Conservation (phyloP, 2,113 vertebrate species). For the Poicephalus gulielmi region DNA sequence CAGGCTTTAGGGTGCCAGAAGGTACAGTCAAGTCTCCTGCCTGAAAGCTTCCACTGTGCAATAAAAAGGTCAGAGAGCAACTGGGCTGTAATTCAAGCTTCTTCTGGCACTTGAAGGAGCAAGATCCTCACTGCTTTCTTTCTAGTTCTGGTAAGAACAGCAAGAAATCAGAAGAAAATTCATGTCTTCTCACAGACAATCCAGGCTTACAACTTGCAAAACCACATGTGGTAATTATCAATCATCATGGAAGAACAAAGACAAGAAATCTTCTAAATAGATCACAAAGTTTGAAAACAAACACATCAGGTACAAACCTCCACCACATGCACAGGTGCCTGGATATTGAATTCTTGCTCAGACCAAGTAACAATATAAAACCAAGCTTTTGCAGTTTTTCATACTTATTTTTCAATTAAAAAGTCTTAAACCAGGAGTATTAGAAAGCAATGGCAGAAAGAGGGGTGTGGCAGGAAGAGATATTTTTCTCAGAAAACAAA, state of each 20-base stretch:
- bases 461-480: neutral
- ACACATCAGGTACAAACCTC: neutral
- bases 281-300: neutral
- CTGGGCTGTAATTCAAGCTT: neutral
- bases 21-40: neutral
- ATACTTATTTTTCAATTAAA: neutral
- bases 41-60: neutral
- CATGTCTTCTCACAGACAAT: neutral
- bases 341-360: neutral
- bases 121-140: neutral
- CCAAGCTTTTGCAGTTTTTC: rapidly evolving
- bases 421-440: neutral
- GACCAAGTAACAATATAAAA: neutral
- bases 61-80: neutral
- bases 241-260: neutral
- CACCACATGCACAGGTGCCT: neutral
- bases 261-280: neutral
- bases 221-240: neutral
- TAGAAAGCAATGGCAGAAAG: neutral
- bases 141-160: neutral
- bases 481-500: neutral
- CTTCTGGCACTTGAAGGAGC: neutral
- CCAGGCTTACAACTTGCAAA: neutral
- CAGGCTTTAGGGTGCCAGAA: neutral
- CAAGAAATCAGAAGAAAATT: neutral